Percentiles rank a stretch among this genome's conserved stretches.
Evolutionary conservation across 1,140 invertebrate species (phyloP).

Genomic region (Eufriesea mexicana): DNA sequence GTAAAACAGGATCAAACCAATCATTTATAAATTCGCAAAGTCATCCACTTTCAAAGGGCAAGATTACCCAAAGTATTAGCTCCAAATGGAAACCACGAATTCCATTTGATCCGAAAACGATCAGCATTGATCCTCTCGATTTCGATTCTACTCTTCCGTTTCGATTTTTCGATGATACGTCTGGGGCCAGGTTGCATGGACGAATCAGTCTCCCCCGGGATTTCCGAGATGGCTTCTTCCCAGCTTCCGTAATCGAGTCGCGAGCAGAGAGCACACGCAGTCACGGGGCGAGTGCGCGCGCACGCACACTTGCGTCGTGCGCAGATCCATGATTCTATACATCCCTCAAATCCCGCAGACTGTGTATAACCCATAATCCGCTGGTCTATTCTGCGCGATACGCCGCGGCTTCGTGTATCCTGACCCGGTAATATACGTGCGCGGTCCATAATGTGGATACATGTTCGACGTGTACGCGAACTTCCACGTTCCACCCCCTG

Average conservation of each 20-base stretch:
- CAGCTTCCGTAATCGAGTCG: conserved; percentile 68
- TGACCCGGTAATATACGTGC: conserved; percentile 65
- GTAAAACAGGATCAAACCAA: too few relatives aligned
- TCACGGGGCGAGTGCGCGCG: conserved; percentile 16
- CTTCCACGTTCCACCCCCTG: background rate
- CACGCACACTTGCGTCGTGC: conserved; percentile 9
- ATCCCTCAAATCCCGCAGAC: conserved; percentile 66
- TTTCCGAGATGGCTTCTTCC: conserved; percentile 70
- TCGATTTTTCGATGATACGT: conserved; percentile 28
- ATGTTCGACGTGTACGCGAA: conserved; percentile 31
- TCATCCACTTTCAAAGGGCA: too few relatives aligned
- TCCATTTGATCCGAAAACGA: background rate
- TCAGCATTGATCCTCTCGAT: background rate
- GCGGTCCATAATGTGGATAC: conserved; percentile 59
- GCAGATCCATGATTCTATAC: conserved; percentile 44
- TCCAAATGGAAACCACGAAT: background rate
- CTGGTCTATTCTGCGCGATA: conserved; percentile 65
- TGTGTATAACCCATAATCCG: conserved; percentile 71
- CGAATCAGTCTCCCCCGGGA: conserved; percentile 66
- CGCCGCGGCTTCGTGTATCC: conserved; percentile 65
- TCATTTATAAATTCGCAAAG: too few relatives aligned
- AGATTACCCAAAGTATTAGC: background rate
- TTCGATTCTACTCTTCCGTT: background rate
- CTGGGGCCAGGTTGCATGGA: background rate
- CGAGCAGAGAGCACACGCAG: conserved; percentile 7